phyloP scores from a whole-genome alignment of 2,888 invertebrate genomes.

The Calameuta pallipes region DNA sequence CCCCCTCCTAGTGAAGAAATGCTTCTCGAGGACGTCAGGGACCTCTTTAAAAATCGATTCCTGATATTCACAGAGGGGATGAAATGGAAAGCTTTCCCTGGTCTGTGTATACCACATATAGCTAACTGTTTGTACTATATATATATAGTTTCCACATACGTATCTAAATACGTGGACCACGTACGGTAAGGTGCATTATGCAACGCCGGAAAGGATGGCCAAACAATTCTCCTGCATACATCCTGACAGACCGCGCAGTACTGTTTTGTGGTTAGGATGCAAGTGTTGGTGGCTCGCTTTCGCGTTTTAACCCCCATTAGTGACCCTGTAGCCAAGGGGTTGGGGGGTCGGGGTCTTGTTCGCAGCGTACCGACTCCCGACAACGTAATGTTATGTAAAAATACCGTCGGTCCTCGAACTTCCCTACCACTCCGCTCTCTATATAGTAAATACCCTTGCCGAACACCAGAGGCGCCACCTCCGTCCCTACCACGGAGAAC shows the following conservation, averaged over 20 bases:
- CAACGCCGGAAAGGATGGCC: neutral
- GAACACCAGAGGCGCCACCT: conserved; percentile 4
- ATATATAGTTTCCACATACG: no score
- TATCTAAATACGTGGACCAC: no score
- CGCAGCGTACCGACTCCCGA: conserved; percentile 25
- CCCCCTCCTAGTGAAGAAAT: no score
- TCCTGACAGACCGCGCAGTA: neutral
- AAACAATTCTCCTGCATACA: conserved; percentile 3
- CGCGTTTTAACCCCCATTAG: conserved; percentile 62
- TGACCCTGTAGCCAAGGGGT: conserved; percentile 30
- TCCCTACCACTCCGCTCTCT: conserved; percentile 14
- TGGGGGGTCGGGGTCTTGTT: conserved; percentile 14
- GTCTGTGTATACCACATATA: no score
- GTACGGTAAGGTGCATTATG: neutral
- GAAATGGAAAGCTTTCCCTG: no score
- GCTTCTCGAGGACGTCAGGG: no score
- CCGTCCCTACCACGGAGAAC: conserved; percentile 20
- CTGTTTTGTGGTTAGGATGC: neutral
- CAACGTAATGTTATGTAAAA: conserved; percentile 61
- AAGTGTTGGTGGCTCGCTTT: conserved; percentile 25
- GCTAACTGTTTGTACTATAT: no score
- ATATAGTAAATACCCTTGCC: no score
- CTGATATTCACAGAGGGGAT: no score
- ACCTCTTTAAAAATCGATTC: no score
- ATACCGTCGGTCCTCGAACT: conserved; percentile 36